These are phyloP conservation scores for Oryzias celebensis DNA, from an alignment of 2,113 vertebrate species.

Conservation along the genomic window DNA sequence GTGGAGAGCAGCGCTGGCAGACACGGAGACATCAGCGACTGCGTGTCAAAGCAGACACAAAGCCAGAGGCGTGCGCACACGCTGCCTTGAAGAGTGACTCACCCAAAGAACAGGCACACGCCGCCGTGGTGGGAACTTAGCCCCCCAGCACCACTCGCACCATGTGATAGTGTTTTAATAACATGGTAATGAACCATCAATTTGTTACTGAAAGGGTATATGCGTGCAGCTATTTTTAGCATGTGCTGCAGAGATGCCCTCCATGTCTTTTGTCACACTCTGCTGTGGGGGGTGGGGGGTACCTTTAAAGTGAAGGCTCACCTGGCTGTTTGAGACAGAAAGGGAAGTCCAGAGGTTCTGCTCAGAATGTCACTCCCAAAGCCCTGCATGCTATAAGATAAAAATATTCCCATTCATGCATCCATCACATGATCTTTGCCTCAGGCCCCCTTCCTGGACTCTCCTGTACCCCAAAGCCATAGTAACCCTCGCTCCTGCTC, in stretches of 20 bases:
- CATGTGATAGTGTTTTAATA: conserved; percentile 34
- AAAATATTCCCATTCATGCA: conserved; percentile 57
- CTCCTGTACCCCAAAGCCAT: conserved; percentile 45
- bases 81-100: conserved; percentile 39
- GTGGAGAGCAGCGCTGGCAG: conserved; percentile 47
- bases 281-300: conserved; percentile 33
- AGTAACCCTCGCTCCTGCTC: conserved; percentile 50
- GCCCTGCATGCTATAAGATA: conserved; percentile 24
- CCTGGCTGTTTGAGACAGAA: conserved; percentile 19
- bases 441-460: conserved; percentile 33
- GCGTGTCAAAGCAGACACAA: conserved; percentile 53
- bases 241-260: conserved; percentile 20
- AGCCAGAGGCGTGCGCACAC: conserved; percentile 38
- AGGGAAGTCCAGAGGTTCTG: background rate
- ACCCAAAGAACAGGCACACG: conserved; percentile 42
- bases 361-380: no score
- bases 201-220: conserved; percentile 27
- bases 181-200: conserved; percentile 45
- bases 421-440: conserved; percentile 62
- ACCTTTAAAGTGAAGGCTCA: conserved; percentile 16
- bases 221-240: conserved; percentile 61
- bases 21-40: conserved; percentile 50
- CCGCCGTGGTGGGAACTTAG: conserved; percentile 44
- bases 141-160: conserved; percentile 41
- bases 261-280: conserved; percentile 31